Conservation (phyloP, 2,888 invertebrate genomes). For the Callyntrura sp. region DNA sequence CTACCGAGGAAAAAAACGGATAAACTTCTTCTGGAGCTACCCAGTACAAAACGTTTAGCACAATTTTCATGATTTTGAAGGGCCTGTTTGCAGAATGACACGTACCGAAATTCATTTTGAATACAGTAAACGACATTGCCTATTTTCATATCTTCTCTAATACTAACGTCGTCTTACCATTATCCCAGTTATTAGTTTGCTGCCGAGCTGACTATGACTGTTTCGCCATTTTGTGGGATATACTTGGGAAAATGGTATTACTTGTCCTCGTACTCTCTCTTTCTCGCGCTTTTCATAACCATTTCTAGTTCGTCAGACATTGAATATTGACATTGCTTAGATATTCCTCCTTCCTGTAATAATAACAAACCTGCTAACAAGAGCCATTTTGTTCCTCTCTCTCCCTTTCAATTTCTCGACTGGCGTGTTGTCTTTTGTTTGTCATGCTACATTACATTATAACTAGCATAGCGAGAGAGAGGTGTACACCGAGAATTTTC, state of each 20-base stretch:
- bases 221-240: not conserved
- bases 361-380: conserved; percentile 31
- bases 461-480: no score
- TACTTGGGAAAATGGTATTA: not conserved
- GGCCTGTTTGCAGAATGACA: conserved; percentile 62
- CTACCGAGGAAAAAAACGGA: conserved; percentile 15
- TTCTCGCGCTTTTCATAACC: not conserved
- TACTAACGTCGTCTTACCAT: no score
- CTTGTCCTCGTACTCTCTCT: not conserved
- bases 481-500: conserved; percentile 22
- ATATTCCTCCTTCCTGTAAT: not conserved
- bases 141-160: not conserved
- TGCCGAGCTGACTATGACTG: conserved; percentile 26
- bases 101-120: conserved; percentile 51
- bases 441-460: conserved; percentile 45
- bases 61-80: conserved; percentile 55
- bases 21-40: conserved; percentile 6
- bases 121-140: conserved; percentile 41
- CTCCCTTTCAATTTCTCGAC: conserved; percentile 12
- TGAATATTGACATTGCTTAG: conserved; percentile 8
- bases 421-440: conserved; percentile 59
- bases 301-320: conserved; percentile 1
- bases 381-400: conserved; percentile 53
- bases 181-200: not conserved
- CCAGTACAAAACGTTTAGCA: conserved; percentile 46